Evolutionary conservation across 2,888 invertebrate genomes (phyloP), one percentile per base, ranked within the genome.

Genomic region (Carcina quercana): DNA sequence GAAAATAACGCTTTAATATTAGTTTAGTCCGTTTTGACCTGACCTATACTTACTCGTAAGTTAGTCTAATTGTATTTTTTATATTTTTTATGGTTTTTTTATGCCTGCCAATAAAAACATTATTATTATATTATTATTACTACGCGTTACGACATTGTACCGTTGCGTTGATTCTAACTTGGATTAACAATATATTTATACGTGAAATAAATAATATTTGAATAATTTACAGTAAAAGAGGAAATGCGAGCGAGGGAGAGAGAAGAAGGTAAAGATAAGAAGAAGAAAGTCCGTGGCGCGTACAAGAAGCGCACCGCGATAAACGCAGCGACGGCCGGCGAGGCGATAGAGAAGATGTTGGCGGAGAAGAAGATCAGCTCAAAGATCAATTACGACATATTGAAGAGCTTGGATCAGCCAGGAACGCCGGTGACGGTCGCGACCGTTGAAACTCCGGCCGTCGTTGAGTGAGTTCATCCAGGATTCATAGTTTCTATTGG

Each of bases 321-420:
- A 25, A 87, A 86, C 20, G 91, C 91, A 1, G 89, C 91, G 0
- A 89, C 89, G 0, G 87, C 88, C 33, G 94, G 93, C 2, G 97
- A 98, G 75, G 98, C 98, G 0, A 96, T 98, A 26, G 95, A 96
- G 64, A 97, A 96, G 76, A 96, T 98, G 90, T 80, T 98, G 12
- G 94, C 80, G 47, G 98, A 98, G 65, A 97, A 97, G 75, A 94
- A 94, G 62, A 92, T 98, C 44, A 98, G 98, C 2, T 91, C 89
- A 3, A 99, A 99, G 86, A 97, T 99, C 33, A 98, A 99, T 75
- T 99, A 99, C 60, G 98, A 98, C 50, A 97, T 98, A 21, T 76
- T 98, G 37, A 94, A 93, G 68, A 93, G 92, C 49, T 78, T 97
- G 33, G 91, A 88, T 45, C 68, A 68, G 15, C 67, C 72, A 0